Evolutionary conservation across 2,888 invertebrate species (phyloP).

Genomic region (Psylliodes chrysocephalus): DNA sequence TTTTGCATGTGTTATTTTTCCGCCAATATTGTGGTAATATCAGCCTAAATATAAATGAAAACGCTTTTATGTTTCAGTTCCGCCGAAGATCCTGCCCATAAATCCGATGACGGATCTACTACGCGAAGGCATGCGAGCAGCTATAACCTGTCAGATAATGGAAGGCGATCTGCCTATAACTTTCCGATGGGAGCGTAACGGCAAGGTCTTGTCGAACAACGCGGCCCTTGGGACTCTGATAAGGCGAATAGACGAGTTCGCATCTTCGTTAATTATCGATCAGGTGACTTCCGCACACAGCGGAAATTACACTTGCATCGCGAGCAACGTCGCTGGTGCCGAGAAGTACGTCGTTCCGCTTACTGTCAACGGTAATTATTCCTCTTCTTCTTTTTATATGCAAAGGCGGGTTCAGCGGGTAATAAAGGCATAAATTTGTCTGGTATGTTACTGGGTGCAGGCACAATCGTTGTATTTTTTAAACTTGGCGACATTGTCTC

Average conservation of each 20-base stretch:
- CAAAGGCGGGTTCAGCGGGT: not conserved
- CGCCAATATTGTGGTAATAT: too few species aligned
- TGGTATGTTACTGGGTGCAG: too few species aligned
- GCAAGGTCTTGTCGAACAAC: constrained; percentile 69
- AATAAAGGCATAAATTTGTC: too few species aligned
- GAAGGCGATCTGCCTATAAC: constrained; percentile 93
- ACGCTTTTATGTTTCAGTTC: constrained; percentile 73
- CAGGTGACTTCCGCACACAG: constrained; percentile 86
- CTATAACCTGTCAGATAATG: constrained; percentile 89
- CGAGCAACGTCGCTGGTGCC: constrained; percentile 86
- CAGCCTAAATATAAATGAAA: too few species aligned
- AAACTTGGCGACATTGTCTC: too few species aligned
- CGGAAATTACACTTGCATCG: constrained; percentile 92
- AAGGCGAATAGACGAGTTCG: constrained; percentile 82
- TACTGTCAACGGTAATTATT: constrained; percentile 78
- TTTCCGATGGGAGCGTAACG: constrained; percentile 92
- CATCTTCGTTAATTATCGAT: constrained; percentile 86
- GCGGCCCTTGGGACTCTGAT: constrained; percentile 66
- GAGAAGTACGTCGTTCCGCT: constrained; percentile 82
- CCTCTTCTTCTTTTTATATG: constrained; percentile 63
- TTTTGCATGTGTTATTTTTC: too few species aligned
- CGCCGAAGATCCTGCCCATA: constrained; percentile 86
- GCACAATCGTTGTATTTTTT: too few species aligned
- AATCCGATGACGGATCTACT: constrained; percentile 83
- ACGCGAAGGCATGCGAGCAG: constrained; percentile 86